Evolutionary conservation across 2,888 invertebrate species (phyloP), one percentile per base, ranked within the genome.

Genomic region (Archips xylosteana): DNA sequence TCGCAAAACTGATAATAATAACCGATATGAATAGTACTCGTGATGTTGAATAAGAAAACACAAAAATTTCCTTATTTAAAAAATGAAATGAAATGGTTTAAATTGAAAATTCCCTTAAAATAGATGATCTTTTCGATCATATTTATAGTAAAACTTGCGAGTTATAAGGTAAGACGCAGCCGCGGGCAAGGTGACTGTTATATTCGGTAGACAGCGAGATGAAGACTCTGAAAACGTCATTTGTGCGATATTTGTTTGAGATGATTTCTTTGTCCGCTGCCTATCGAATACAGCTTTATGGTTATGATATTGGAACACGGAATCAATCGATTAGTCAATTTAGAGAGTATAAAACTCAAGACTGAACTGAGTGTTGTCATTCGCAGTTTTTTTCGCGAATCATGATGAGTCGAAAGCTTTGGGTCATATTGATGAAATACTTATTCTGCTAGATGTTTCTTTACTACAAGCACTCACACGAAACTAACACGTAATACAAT

Each of bases 271-370:
- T 49, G 49, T 49, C 49, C 10, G 10, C 10, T 4, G 49, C n/a
- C 12, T 49, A 49, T 36, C 39, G 39, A 39, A 39, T n/a, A n/a
- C 51, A 5, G 51, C n/a, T 51, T 51, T 51, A 42, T 54, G 51
- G 36, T 67, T 72, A 68, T 47, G 62, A 74, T 76, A 75, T 74
- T 75, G 76, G 76, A 78, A 77, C 76, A 72, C 75, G 75, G 81
- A 82, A 85, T 88, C 87, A 86, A 87, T 86, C 81, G 82, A 87
- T 87, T 89, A 88, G 92, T 92, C 92, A 92, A 92, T 92, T 92
- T 92, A 92, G 87, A 82, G 80, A 83, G 87, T 87, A 88, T 88
- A 88, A 12, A 10, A 45, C 84, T 88, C 83, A 93, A 93, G 93
- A 93, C 93, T 92, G 92, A 92, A 87, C 80, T 84, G 89, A 80